Conservation (phyloP, 2,888 invertebrate species). For the Uropetala carovei region DNA sequence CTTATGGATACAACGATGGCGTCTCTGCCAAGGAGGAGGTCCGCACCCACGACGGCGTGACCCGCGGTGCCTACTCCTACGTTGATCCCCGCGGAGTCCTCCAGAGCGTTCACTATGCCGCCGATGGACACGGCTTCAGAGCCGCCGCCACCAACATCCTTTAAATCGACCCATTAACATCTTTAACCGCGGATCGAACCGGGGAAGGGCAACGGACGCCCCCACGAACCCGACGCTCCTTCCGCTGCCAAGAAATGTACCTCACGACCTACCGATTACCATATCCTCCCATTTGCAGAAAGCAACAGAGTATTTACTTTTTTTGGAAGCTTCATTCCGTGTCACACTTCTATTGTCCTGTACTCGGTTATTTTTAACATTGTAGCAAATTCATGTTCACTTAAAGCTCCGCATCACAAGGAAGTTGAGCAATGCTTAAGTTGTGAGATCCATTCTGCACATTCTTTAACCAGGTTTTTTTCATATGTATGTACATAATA, state of each 20-base stretch:
- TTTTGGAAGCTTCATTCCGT: neutral
- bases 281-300: neutral
- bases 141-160: constrained; percentile 80
- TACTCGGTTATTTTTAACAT: neutral
- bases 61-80: constrained; percentile 80
- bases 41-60: constrained; percentile 76
- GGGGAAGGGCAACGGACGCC: constrained; percentile 41
- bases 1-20: constrained; percentile 81
- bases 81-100: constrained; percentile 78
- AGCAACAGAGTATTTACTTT: neutral
- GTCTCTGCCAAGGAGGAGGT: constrained; percentile 82
- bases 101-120: constrained; percentile 78
- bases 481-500: constrained; percentile 58
- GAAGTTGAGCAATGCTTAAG: neutral
- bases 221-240: constrained; percentile 72
- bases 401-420: neutral
- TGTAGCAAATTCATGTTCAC: neutral
- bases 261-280: constrained; percentile 68
- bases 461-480: constrained; percentile 29
- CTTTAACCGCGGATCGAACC: constrained; percentile 66
- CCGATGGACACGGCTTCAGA: constrained; percentile 80
- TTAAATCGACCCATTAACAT: constrained; percentile 71
- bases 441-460: constrained; percentile 22
- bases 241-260: constrained; percentile 72
- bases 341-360: neutral